A percentile compares a stretch with the other conserved stretches of the same genome.
phyloP scores from a whole-genome alignment of 2,888 invertebrate species.

The Sphinx pinastri region DNA sequence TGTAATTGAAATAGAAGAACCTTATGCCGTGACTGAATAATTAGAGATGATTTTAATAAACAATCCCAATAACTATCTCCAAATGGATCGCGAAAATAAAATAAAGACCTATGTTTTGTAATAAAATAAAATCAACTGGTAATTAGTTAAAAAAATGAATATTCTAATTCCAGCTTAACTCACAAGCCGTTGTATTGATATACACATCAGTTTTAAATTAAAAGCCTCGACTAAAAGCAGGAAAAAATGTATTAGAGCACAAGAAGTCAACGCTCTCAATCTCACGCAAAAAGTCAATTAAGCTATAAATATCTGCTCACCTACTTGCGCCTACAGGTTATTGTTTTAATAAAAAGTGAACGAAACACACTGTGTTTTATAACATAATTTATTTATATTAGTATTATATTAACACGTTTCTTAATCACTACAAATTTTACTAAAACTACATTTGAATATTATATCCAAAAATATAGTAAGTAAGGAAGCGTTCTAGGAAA shows the following conservation, averaged over 20 bases:
- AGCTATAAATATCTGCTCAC: background rate
- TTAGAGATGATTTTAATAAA: too few relatives aligned
- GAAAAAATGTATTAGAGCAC: background rate
- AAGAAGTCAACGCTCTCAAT: background rate
- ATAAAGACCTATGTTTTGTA: too few relatives aligned
- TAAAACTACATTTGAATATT: constrained; percentile 34
- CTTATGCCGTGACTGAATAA: background rate
- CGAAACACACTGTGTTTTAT: constrained; percentile 11
- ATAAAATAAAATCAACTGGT: too few relatives aligned
- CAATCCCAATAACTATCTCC: too few relatives aligned
- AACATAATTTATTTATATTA: constrained; percentile 41
- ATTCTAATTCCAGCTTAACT: too few relatives aligned
- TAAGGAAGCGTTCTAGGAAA: background rate
- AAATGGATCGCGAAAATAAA: too few relatives aligned
- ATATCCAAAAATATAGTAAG: background rate
- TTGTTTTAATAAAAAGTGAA: constrained; percentile 1
- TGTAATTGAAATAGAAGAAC: background rate
- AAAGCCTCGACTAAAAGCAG: background rate
- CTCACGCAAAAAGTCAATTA: constrained; percentile 13
- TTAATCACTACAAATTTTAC: constrained; percentile 32
- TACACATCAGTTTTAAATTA: background rate
- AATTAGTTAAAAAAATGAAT: too few relatives aligned
- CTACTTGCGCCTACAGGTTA: background rate
- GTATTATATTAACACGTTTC: constrained; percentile 27
- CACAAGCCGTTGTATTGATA: too few relatives aligned